Base-by-base conservation (phyloP, 1,140 invertebrate genomes). In the Dreissena polymorpha region DNA sequence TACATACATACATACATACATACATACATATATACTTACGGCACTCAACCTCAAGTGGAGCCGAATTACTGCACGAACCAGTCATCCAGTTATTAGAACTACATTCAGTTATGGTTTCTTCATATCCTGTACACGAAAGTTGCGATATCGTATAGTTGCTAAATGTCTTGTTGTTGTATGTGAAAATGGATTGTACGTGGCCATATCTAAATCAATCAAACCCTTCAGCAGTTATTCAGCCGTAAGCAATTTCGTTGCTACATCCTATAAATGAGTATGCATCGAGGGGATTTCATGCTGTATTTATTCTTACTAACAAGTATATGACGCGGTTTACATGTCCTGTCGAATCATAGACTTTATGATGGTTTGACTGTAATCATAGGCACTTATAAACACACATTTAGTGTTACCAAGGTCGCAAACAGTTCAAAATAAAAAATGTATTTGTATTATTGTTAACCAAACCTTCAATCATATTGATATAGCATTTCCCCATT, bases 171-270 rank as follows among this genome's bases (percentile, higher is more conserved):
- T 60, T 60, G 57, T 18, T n/a, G 57, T 60, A 60, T 3, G 57
- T 60, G 57, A n/a, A 23, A 3, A 23, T 23, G 21, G 16, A n/a
- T 23, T 60, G 16, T 60, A 60, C 57, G 57, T 18, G 6, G 57
- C 57, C 57, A 60, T 60, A 60, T 23, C 57, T 60, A n/a, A 60
- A 60, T 60, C 16, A 60, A 60, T n/a, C 57, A 60, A 60, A 60
- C 16, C 2, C 16, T 6, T 60, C 57, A 18, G 10, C 21, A n/a
- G 2, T 60, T 3, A n/a, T 18, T n/a, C 16, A 23, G 39, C 39
- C 39, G 39, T 39, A 39, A 39, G 39, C 39, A 39, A 8, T 8
- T 2, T 5, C 8, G 8, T 39, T 39, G 39, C 39, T 5, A 39
- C 39, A 39, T 39, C 8, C 39, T 39, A 2, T 39, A 39, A 39